Evolutionary conservation across 2,888 invertebrate species (phyloP), one percentile per base, ranked within the genome.

Genomic region (Heliconius erato): DNA sequence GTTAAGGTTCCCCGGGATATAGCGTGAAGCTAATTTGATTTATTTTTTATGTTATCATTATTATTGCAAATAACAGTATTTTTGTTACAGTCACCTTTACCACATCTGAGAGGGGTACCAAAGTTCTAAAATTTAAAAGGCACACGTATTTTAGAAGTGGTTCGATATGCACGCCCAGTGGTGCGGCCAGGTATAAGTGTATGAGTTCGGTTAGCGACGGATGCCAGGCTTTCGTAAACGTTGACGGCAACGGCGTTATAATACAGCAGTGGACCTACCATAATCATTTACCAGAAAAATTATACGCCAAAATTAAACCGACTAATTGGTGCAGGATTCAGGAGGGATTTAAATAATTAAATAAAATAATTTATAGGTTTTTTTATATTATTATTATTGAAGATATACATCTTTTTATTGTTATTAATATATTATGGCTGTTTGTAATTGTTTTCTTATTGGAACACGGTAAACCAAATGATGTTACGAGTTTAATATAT

Each of bases 111-210:
- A 72, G 82, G 14, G 89, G 89, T 1, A 85, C 83, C 0, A 84
- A 81, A 2, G 71, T 90, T 23, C 84, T 84, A 3, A 65, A 82
- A 40, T 65, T 85, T 11, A 69, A 88, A 32, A 87, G 85, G 0
- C 89, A 88, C n/a, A 87, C 89, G 0, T 91, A 85, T 80, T 86
- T 81, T 78, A 88, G 85, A 79, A 86, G 68, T 67, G 81, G 67
- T 69, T 80, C 16, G 40, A 44, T 7, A 54, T 87, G 23, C 19
- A 85, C 78, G 26, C 78, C 78, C 28, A 44, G 0, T 2, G 89
- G 88, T 0, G 88, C 89, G 0, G 82, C 68, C 6, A 85, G 91
- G 1, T 92, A 89, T 84, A 86, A 85, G 0, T 92, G 92, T 80
- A 91, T 49, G 67, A 67, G 44, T 65, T 78, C 40, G 19, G 78